Conservation (phyloP, 2,888 invertebrate genomes). For the Cremastinae sp. region DNA sequence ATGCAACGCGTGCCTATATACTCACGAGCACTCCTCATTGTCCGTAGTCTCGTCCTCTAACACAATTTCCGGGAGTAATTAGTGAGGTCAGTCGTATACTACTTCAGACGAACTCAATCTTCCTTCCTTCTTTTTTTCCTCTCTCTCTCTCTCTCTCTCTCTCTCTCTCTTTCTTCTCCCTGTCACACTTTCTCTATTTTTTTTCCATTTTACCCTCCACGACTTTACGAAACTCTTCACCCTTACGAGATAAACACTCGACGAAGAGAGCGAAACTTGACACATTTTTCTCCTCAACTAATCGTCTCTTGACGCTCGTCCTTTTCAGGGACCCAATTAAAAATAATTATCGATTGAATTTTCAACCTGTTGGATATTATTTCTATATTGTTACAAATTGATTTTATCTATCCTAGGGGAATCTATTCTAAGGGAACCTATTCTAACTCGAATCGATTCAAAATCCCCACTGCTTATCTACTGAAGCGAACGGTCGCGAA, state of each 20-base stretch:
- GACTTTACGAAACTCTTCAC: slow-evolving; percentile 31
- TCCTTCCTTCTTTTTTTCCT: slow-evolving; percentile 20
- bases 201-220: background rate
- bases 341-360: too few species aligned
- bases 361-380: too few species aligned
- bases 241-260: slow-evolving; percentile 4
- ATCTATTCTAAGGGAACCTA: too few species aligned
- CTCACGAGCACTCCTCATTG: slow-evolving; percentile 33
- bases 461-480: background rate
- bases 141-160: background rate
- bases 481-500: background rate
- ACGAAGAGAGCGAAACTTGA: slow-evolving; percentile 15
- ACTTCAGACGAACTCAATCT: slow-evolving; percentile 14
- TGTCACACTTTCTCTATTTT: background rate
- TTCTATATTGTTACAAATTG: too few species aligned
- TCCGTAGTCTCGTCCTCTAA: slow-evolving; percentile 50
- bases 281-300: slow-evolving; percentile 17
- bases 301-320: too few species aligned
- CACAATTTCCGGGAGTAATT: slow-evolving; percentile 55
- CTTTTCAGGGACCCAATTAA: too few species aligned
- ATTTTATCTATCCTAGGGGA: too few species aligned
- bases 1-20: slow-evolving; percentile 5
- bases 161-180: slow-evolving; percentile 11
- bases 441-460: too few species aligned
- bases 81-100: slow-evolving; percentile 41